Percentiles rank a stretch among this genome's conserved stretches.
Evolutionary conservation across 1,140 invertebrate species (phyloP).

Genomic region (Oryctes rhinoceros): DNA sequence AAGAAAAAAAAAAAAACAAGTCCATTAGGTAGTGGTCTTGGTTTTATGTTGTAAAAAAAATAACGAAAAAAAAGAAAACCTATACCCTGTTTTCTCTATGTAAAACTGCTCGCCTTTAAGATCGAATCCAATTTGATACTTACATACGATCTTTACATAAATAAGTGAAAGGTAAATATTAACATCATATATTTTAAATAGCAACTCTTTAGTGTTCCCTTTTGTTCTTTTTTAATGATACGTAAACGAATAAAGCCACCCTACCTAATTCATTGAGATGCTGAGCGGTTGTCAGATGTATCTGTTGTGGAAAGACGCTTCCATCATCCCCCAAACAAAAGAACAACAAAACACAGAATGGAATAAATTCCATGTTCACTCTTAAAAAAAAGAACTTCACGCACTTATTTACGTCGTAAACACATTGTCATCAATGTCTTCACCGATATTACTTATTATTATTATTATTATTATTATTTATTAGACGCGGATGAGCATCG

Average conservation of each 20-base stretch:
- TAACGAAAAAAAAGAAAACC: background rate
- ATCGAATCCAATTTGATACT: background rate
- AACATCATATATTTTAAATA: background rate
- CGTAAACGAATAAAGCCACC: background rate
- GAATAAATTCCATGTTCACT: conserved; percentile 30
- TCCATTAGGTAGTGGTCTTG: background rate
- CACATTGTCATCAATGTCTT: background rate
- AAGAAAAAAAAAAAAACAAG: background rate
- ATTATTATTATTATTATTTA: too few relatives aligned
- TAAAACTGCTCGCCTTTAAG: background rate
- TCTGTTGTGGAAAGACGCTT: background rate
- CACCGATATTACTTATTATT: background rate
- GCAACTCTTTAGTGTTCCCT: background rate
- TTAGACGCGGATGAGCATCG: too few relatives aligned
- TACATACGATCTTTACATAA: too few relatives aligned
- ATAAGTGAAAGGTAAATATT: background rate
- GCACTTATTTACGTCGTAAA: conserved; percentile 1
- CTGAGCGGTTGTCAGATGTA: background rate
- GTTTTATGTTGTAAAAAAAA: background rate
- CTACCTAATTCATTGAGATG: conserved; percentile 11
- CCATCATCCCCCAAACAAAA: conserved; percentile 15
- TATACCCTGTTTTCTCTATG: too few relatives aligned
- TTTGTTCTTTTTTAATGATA: background rate
- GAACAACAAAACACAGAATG: conserved; percentile 28
- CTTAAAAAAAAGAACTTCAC: conserved; percentile 23